Evolutionary conservation across 2,888 invertebrate genomes (phyloP).

Genomic region (Gymnoscelis rufifasciata): DNA sequence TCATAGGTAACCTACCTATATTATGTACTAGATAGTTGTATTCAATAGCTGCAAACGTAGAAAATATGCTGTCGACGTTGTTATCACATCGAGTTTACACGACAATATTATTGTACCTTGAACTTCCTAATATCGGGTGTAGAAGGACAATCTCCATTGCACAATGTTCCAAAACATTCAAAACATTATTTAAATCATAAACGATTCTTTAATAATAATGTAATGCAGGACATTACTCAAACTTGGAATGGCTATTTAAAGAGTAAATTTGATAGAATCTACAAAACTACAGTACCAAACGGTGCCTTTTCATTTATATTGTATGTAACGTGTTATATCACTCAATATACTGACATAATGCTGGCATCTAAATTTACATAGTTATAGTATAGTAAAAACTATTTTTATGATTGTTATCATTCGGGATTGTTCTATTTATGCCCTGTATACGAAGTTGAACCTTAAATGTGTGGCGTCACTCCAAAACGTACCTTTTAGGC

Average conservation of each 20-base stretch:
- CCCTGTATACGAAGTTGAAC: constrained; percentile 4
- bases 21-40: constrained; percentile 33
- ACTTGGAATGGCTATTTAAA: no score
- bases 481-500: not conserved
- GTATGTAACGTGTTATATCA: no score
- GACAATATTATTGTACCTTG: constrained; percentile 20
- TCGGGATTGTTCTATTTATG: constrained; percentile 11
- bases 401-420: not conserved
- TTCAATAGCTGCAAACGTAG: constrained; percentile 34
- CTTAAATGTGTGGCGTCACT: constrained; percentile 7
- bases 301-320: no score
- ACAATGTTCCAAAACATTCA: no score
- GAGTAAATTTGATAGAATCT: no score
- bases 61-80: constrained; percentile 21
- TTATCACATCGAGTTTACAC: constrained; percentile 27
- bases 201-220: no score
- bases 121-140: constrained; percentile 7
- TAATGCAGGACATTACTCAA: no score
- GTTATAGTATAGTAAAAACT: not conserved
- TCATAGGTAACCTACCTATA: constrained; percentile 23
- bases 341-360: no score
- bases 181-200: no score
- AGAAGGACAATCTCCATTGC: constrained; percentile 3
- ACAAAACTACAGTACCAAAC: no score
- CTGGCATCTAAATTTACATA: no score